These are phyloP conservation scores for Gonioctena quinquepunctata DNA, from an alignment of 1,140 invertebrate genomes.

Conservation along the genomic window DNA sequence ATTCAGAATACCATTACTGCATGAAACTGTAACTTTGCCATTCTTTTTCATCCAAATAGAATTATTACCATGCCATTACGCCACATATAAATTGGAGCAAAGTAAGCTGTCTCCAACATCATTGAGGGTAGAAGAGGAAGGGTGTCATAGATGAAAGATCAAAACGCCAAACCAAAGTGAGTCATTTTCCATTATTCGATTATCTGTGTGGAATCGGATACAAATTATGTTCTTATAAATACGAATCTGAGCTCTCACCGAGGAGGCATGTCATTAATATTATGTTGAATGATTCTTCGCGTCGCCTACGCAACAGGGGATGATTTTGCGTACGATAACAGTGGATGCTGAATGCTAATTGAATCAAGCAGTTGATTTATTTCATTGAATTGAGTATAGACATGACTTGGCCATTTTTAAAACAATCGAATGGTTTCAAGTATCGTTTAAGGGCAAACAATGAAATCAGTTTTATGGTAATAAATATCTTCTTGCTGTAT, in stretches of 20 bases:
- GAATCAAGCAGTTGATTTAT: neutral
- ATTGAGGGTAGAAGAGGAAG: neutral
- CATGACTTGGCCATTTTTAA: no score
- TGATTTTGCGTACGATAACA: neutral
- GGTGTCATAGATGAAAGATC: slow-evolving; percentile 40
- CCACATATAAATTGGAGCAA: slow-evolving; percentile 26
- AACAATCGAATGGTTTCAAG: no score
- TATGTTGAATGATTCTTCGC: neutral
- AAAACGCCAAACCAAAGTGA: slow-evolving; percentile 31
- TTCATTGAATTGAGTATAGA: no score
- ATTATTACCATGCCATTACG: slow-evolving; percentile 33
- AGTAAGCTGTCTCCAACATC: slow-evolving; percentile 1
- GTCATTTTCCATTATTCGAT: slow-evolving; percentile 31
- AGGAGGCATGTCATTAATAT: neutral
- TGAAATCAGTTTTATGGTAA: no score
- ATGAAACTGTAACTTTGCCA: neutral
- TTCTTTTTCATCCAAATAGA: slow-evolving; percentile 30
- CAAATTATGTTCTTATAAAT: neutral
- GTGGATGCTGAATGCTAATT: neutral
- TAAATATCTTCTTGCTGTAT: no score
- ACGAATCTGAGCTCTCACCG: neutral
- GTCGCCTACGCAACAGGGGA: neutral
- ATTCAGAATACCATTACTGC: neutral
- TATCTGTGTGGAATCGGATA: slow-evolving; percentile 18
- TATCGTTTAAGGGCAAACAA: no score